A percentile compares a stretch with the other conserved stretches of the same genome.
phyloP scores from a whole-genome alignment of 1,140 invertebrate species.

The Pissodes strobi region DNA sequence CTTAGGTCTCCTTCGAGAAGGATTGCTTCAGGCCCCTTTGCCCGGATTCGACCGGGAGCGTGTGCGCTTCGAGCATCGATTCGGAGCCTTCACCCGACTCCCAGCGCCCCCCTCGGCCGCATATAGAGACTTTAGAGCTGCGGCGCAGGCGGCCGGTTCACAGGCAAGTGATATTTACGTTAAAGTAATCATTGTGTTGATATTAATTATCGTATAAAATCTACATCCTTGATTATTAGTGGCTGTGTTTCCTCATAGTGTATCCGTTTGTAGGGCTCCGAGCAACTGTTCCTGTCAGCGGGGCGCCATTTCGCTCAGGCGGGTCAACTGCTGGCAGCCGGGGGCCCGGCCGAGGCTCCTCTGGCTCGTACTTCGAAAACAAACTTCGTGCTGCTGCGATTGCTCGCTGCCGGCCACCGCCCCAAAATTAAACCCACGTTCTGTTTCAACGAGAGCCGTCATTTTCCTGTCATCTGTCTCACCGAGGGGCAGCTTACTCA shows the following conservation, averaged over 20 bases:
- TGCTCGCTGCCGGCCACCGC: slow-evolving; percentile 23
- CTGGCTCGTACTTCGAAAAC: slow-evolving; percentile 23
- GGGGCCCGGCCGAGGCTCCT: slow-evolving; percentile 14
- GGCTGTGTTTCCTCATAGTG: too few relatives aligned
- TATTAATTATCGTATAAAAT: not conserved
- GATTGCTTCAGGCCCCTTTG: slow-evolving; percentile 74
- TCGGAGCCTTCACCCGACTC: slow-evolving; percentile 84
- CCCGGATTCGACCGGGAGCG: slow-evolving; percentile 92
- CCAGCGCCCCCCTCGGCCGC: slow-evolving; percentile 85
- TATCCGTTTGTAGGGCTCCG: slow-evolving; percentile 18
- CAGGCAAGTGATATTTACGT: slow-evolving; percentile 6
- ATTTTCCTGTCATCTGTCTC: slow-evolving; percentile 30
- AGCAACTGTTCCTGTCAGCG: slow-evolving; percentile 23
- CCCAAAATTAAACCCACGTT: slow-evolving; percentile 26
- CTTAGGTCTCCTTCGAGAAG: slow-evolving; percentile 72
- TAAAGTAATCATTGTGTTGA: not conserved
- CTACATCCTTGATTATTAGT: not conserved
- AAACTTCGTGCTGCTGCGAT: slow-evolving; percentile 26
- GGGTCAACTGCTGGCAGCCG: slow-evolving; percentile 24
- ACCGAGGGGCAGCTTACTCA: slow-evolving; percentile 27
- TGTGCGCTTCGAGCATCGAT: slow-evolving; percentile 92
- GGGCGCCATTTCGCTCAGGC: slow-evolving; percentile 29
- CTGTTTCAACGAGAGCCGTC: slow-evolving; percentile 26
- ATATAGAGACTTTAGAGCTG: slow-evolving; percentile 28
- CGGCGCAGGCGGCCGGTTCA: slow-evolving; percentile 21